Conservation (phyloP, 2,888 invertebrate genomes). For the Pyrrhia umbra region DNA sequence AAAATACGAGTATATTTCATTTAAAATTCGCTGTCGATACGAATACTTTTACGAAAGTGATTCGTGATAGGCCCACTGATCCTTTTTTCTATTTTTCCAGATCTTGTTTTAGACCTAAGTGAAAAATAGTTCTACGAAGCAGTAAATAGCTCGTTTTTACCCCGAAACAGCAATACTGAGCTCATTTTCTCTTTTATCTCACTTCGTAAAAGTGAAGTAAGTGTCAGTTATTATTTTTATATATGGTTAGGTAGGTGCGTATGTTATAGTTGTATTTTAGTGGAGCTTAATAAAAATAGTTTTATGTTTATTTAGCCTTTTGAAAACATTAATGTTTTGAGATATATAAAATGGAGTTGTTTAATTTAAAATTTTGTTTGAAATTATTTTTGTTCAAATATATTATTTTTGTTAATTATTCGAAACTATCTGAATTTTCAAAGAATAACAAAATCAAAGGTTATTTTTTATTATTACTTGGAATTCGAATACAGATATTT, state of each 20-base stretch:
- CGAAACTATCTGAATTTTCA: not conserved
- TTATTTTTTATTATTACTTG: no score
- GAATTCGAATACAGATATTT: no score
- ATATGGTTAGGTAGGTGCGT: no score
- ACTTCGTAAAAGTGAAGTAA: constrained; percentile 31
- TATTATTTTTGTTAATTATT: not conserved
- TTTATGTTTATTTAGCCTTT: constrained; percentile 23
- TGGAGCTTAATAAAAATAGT: constrained; percentile 19
- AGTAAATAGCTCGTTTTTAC: constrained; percentile 19
- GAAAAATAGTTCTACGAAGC: constrained; percentile 35
- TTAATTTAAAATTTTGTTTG: constrained; percentile 9
- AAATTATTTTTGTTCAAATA: not conserved
- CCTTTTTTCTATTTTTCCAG: not conserved
- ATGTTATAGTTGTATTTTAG: constrained; percentile 12
- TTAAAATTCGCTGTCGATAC: no score
- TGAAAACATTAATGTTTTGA: constrained; percentile 3
- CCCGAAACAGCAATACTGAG: constrained; percentile 14
- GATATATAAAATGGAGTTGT: constrained; percentile 9
- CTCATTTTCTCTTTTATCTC: constrained; percentile 25
- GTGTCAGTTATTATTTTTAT: constrained; percentile 36
- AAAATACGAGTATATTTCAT: no score
- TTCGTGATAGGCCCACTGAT: no score
- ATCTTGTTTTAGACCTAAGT: constrained; percentile 14
- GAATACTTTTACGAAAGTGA: no score
- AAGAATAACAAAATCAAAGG: no score